phyloP scores from a whole-genome alignment of 2,888 invertebrate species.

The Physocephala rufipes region DNA sequence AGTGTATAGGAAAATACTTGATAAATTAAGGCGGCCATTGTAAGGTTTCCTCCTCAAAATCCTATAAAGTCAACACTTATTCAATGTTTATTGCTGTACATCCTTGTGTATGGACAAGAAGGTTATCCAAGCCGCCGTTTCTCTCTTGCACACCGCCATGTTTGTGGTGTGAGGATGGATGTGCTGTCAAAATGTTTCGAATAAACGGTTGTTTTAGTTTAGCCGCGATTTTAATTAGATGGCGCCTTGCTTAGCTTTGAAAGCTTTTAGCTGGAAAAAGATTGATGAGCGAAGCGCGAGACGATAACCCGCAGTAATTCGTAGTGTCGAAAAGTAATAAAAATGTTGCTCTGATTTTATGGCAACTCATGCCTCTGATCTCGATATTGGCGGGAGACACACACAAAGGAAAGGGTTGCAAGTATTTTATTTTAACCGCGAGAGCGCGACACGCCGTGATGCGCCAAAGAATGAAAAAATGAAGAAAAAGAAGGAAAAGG shows the following conservation, averaged over 20 bases:
- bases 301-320: background rate
- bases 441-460: slow-evolving; percentile 8
- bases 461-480: background rate
- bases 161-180: too few relatives aligned
- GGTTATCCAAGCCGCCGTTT: too few relatives aligned
- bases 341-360: slow-evolving; percentile 35
- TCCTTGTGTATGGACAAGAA: too few relatives aligned
- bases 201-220: slow-evolving; percentile 35
- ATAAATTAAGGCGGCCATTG: too few relatives aligned
- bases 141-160: too few relatives aligned
- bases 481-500: background rate
- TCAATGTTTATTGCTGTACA: too few relatives aligned
- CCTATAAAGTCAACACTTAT: too few relatives aligned
- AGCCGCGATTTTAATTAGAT: slow-evolving; percentile 42
- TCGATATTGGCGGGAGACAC: slow-evolving; percentile 19
- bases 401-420: slow-evolving; percentile 12
- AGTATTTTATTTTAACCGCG: background rate
- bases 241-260: slow-evolving; percentile 44
- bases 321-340: slow-evolving; percentile 35
- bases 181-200: background rate
- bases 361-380: slow-evolving; percentile 4
- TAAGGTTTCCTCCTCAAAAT: too few relatives aligned
- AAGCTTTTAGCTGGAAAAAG: slow-evolving; percentile 25
- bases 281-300: slow-evolving; percentile 17
- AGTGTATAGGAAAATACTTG: too few relatives aligned